Percentiles rank a stretch among this genome's conserved stretches.
phyloP scores from a whole-genome alignment of 2,797 vertebrate genomes.

The Eidolon dupreanum region DNA sequence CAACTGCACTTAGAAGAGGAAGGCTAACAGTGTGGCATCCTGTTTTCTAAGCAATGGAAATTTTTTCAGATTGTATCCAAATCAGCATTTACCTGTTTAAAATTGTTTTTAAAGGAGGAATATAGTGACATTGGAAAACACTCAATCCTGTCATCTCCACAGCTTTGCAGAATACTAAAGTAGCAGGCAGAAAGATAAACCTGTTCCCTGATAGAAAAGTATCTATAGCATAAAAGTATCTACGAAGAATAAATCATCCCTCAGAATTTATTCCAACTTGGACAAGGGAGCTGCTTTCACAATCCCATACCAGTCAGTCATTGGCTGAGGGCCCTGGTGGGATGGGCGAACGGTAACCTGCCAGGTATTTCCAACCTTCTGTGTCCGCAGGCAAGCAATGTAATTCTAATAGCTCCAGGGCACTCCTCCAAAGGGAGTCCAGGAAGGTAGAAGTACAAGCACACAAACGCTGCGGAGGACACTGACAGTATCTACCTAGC shows the following conservation, averaged over 20 bases:
- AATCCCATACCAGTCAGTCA: background rate
- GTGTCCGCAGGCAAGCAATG: background rate
- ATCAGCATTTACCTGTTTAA: background rate
- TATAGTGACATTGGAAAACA: background rate
- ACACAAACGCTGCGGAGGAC: background rate
- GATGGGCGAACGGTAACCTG: background rate
- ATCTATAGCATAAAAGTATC: background rate
- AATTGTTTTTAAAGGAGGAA: background rate
- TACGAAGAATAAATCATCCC: background rate
- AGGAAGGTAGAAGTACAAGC: background rate
- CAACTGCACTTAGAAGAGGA: background rate
- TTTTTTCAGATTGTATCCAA: background rate
- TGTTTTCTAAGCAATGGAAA: background rate
- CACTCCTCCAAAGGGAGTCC: background rate
- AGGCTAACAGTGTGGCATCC: background rate
- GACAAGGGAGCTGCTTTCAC: background rate
- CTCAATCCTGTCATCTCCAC: background rate
- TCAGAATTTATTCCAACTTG: background rate
- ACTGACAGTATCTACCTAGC: background rate
- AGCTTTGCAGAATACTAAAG: background rate
- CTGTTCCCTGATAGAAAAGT: background rate
- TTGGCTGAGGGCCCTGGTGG: accelerated
- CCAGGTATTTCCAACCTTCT: background rate
- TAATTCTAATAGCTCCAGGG: background rate
- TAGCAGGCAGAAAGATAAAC: background rate